Evolutionary conservation across 2,888 invertebrate species (phyloP).

Genomic region (Pristionchus exspectatus): DNA sequence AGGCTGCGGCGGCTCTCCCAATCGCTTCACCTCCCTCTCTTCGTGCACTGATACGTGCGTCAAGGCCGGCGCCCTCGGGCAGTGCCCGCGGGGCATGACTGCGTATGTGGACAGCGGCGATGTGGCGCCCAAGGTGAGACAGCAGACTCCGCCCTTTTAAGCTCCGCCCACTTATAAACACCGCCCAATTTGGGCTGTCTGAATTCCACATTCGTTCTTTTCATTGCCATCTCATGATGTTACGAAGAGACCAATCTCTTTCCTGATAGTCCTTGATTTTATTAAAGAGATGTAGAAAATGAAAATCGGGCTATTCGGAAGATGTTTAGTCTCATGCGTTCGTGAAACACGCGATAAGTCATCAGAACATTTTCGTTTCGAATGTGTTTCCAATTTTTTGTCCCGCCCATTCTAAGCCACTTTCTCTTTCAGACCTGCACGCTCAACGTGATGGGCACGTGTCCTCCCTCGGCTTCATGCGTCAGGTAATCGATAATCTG

Average conservation of each 20-base stretch:
- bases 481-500: slow-evolving; percentile 61
- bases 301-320: too few species aligned
- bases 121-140: slow-evolving; percentile 61
- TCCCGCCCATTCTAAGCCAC: background rate
- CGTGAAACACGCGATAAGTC: too few species aligned
- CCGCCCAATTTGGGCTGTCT: too few species aligned
- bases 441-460: slow-evolving; percentile 69
- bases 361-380: too few species aligned
- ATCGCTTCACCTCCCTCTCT: slow-evolving; percentile 72
- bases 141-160: background rate
- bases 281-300: too few species aligned
- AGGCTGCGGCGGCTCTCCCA: slow-evolving; percentile 76
- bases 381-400: too few species aligned
- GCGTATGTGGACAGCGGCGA: slow-evolving; percentile 68
- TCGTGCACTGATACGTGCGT: slow-evolving; percentile 73
- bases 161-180: background rate
- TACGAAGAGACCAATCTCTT: too few species aligned
- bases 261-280: too few species aligned
- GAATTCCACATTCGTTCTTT: too few species aligned
- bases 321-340: too few species aligned
- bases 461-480: slow-evolving; percentile 74
- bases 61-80: slow-evolving; percentile 67
- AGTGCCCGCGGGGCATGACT: slow-evolving; percentile 77
- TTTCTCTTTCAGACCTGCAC: slow-evolving; percentile 62
- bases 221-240: too few species aligned